Conservation (phyloP, 2,113 vertebrate species). For the Oryzias celebensis region DNA sequence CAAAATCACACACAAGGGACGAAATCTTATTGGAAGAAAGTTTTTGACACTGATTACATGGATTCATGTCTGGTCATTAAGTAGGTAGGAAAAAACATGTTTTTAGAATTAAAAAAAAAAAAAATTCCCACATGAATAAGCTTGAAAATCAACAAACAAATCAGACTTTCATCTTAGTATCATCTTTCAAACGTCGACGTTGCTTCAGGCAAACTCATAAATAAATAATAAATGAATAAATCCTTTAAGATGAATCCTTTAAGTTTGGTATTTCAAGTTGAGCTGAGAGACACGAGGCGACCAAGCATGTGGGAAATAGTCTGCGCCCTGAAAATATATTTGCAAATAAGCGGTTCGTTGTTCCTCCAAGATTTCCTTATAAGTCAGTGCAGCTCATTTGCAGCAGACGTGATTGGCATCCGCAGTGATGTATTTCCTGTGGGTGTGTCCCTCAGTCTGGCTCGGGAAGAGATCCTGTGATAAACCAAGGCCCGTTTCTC, state of each 20-base stretch:
- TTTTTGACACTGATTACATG: neutral
- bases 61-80: neutral
- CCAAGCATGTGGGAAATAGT: too few species aligned
- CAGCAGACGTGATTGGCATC: constrained; percentile 53
- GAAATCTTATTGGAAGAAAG: neutral
- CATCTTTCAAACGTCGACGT: too few species aligned
- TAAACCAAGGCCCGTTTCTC: constrained; percentile 59
- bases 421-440: constrained; percentile 66
- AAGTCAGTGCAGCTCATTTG: constrained; percentile 48
- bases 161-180: too few species aligned
- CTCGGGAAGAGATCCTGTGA: constrained; percentile 62
- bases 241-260: too few species aligned
- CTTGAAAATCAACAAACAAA: too few species aligned
- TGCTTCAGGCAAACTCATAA: too few species aligned
- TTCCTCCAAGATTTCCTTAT: constrained; percentile 49
- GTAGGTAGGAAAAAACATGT: too few species aligned
- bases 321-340: neutral
- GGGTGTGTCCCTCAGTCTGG: constrained; percentile 65
- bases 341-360: neutral
- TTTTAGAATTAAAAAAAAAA: too few species aligned
- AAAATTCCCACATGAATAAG: too few species aligned
- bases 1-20: constrained; percentile 45
- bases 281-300: too few species aligned
- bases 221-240: too few species aligned
- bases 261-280: too few species aligned